Base-by-base conservation (phyloP, 1,140 invertebrate genomes). In the Hydropsyche tenuis region DNA sequence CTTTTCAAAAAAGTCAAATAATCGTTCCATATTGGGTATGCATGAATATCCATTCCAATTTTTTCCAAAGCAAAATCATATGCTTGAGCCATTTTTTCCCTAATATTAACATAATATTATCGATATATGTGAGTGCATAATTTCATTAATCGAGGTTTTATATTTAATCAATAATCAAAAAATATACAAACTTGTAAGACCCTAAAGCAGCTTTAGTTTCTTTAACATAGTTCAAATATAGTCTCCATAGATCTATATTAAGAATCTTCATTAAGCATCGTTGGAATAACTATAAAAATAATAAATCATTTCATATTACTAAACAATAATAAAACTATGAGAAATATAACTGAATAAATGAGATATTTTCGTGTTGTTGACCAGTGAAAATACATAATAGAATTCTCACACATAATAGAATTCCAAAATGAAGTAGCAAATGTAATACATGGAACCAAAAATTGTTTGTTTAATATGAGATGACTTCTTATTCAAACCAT, bases 41-140 rank as follows among this genome's bases (percentile, higher is more conserved):
- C 97, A 83, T 96, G 94, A 75, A 97, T 94, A 80, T 99, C 97
- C 90, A 99, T 94, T 1, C 98, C 98, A 79, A 99, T 99, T 85
- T 99, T 99, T 73, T 99, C 98, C 70, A 99, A 83, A 0, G 98
- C 97, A 87, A 99, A 99, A 84, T 99, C 98, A 82, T 99, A 99
- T 0, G 98, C 97, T 85, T 99, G 96, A 0, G 97, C 97, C 94
- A 99, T 98, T 87, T 99, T 99, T 84, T 99, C 97, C 81, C 97
- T 98, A 83, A 60, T 78, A 68, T 11, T 22, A 27, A 64, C 7
- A 14, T 37, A 23, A 64, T 37, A 3, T 9, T 9, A 37, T 37
- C 3, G 30, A 4, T 4, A 37, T 9, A 37, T 9, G 9, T 4
- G 9, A 4, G 3, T 37, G 9, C 30, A 37, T 37, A 3, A 37